Conservation (phyloP, 2,113 vertebrate genomes). For the Vombatus ursinus region DNA sequence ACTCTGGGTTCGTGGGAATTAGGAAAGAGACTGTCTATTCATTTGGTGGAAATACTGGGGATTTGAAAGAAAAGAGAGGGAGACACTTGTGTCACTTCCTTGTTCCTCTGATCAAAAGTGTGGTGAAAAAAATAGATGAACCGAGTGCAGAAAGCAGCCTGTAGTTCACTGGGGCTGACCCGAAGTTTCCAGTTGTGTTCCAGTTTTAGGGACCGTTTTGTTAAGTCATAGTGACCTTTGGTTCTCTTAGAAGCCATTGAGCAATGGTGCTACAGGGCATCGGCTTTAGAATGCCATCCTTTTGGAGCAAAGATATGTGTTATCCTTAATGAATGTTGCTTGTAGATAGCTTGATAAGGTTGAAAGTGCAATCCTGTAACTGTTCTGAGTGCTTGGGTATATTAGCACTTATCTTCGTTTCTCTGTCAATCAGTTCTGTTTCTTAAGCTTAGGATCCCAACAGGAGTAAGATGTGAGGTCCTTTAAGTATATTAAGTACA, state of each 20-base stretch:
- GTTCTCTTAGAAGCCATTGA: conserved; percentile 44
- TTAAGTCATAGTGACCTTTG: conserved; percentile 44
- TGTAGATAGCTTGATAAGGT: not conserved
- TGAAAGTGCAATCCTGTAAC: not conserved
- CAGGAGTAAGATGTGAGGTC: conserved; percentile 12
- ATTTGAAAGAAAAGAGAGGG: conserved; percentile 49
- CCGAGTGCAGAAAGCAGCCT: not conserved
- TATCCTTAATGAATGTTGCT: conserved; percentile 7
- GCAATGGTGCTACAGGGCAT: not conserved
- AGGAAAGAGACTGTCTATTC: conserved; percentile 75
- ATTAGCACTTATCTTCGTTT: not conserved
- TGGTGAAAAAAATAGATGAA: conserved; percentile 51
- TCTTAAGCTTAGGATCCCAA: not conserved
- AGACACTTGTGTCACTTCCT: conserved; percentile 71
- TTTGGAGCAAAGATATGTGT: not conserved
- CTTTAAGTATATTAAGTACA: not conserved
- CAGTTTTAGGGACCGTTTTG: conserved; percentile 16
- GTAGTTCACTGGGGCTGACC: conserved; percentile 36
- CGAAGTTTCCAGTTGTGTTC: not conserved
- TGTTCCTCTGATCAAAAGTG: conserved; percentile 74
- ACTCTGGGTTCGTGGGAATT: conserved; percentile 80
- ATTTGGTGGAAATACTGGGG: conserved; percentile 67
- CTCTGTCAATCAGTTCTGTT: not conserved
- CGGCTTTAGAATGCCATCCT: not conserved
- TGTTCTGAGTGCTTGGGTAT: not conserved